These are phyloP conservation scores for Cephus nigrinus DNA, from an alignment of 2,888 invertebrate species.

Conservation along the genomic window DNA sequence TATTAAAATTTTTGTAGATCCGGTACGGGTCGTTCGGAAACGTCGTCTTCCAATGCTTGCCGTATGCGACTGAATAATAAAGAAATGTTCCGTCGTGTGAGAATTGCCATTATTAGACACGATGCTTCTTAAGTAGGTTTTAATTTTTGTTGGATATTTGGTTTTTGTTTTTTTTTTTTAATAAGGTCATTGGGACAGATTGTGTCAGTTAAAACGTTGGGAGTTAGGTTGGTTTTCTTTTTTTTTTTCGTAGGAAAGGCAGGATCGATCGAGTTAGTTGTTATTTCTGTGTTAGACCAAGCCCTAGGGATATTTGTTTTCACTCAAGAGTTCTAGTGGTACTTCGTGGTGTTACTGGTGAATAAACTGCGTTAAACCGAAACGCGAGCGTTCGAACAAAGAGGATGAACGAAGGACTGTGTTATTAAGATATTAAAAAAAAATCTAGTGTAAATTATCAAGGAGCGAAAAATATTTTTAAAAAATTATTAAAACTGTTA, in stretches of 20 bases:
- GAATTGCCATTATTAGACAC: conserved; percentile 3
- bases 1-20: background rate
- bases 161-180: background rate
- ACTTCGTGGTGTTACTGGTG: conserved; percentile 48
- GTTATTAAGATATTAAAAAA: conserved; percentile 8
- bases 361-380: conserved; percentile 12
- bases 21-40: background rate
- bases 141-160: background rate
- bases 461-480: conserved; percentile 16
- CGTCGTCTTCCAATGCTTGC: conserved; percentile 2
- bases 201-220: conserved; percentile 8
- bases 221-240: conserved; percentile 24
- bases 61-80: conserved; percentile 3
- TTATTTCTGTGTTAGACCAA: conserved; percentile 42
- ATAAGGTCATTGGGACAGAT: background rate
- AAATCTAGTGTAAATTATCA: conserved; percentile 25
- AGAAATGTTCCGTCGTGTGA: conserved; percentile 5
- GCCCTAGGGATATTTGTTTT: conserved; percentile 51
- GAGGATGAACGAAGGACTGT: conserved; percentile 22
- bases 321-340: conserved; percentile 57
- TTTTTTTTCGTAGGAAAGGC: conserved; percentile 1
- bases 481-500: conserved; percentile 30
- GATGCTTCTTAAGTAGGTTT: background rate
- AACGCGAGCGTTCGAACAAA: conserved; percentile 16
- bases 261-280: conserved; percentile 14